A percentile compares a stretch with the other conserved stretches of the same genome.
phyloP scores from a whole-genome alignment of 2,113 vertebrate genomes.

The Lepidothrix coronata region DNA sequence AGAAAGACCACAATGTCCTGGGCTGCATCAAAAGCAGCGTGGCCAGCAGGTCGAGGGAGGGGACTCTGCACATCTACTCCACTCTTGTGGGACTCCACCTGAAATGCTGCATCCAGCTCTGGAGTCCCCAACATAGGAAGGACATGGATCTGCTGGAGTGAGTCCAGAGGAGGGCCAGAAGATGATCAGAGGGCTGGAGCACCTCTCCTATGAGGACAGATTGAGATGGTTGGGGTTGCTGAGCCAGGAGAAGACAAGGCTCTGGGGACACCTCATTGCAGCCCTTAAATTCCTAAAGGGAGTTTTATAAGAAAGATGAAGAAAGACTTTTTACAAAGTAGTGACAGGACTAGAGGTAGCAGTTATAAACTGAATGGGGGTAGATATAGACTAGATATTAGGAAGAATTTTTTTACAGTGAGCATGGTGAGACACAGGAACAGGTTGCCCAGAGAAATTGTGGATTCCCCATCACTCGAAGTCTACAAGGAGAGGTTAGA shows the following conservation, averaged over 20 bases:
- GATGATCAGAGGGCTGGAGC: neutral
- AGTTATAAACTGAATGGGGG: neutral
- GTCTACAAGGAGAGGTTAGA: neutral
- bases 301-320: neutral
- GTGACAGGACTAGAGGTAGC: neutral
- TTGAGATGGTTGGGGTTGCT: neutral
- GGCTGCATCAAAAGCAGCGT: fast-evolving
- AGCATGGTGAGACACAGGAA: neutral
- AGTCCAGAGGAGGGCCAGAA: neutral
- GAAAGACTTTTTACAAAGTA: neutral
- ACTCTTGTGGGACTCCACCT: neutral
- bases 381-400: neutral
- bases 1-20: neutral
- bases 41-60: fast-evolving
- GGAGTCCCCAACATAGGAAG: neutral
- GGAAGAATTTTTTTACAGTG: neutral
- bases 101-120: neutral
- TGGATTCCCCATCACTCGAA: neutral
- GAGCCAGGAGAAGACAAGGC: neutral
- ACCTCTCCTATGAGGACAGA: neutral
- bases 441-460: neutral
- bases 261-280: neutral
- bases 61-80: neutral
- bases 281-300: neutral
- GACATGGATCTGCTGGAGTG: neutral